Percentiles rank a stretch among this genome's conserved stretches.
These are phyloP conservation scores for Oryzias celebensis DNA, from an alignment of 2,113 vertebrate species.

Conservation along the genomic window DNA sequence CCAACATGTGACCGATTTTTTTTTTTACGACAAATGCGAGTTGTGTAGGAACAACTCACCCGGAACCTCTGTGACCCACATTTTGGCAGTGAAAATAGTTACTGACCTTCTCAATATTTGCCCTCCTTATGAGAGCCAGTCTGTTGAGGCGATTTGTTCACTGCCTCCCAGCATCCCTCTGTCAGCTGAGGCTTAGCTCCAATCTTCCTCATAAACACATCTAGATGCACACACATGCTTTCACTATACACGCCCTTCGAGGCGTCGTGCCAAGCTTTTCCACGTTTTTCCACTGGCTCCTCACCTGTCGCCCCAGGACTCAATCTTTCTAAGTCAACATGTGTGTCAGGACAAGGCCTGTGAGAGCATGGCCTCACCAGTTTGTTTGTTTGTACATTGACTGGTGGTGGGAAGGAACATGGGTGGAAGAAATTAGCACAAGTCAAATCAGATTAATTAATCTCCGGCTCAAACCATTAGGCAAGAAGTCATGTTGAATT, in stretches of 20 bases:
- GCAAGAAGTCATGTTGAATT: conserved; percentile 76
- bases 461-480: conserved; percentile 71
- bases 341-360: conserved; percentile 59
- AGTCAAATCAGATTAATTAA: conserved; percentile 81
- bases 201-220: conserved; percentile 41
- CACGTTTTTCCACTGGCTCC: conserved; percentile 30
- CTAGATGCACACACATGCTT: conserved; percentile 28
- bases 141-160: conserved; percentile 62
- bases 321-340: conserved; percentile 39
- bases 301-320: conserved; percentile 69
- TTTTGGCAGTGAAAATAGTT: conserved; percentile 62
- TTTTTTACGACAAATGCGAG: conserved; percentile 14
- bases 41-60: conserved; percentile 41
- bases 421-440: conserved; percentile 74
- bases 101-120: conserved; percentile 62
- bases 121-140: conserved; percentile 60
- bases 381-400: conserved; percentile 61
- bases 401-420: conserved; percentile 36
- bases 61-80: conserved; percentile 64
- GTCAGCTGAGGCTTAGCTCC: conserved; percentile 58
- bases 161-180: conserved; percentile 64
- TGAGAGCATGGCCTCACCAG: conserved; percentile 32
- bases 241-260: conserved; percentile 30
- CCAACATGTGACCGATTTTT: conserved; percentile 1
- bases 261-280: conserved; percentile 22